These are phyloP conservation scores for Leucozona laternaria DNA, from an alignment of 2,888 invertebrate genomes.

Conservation along the genomic window DNA sequence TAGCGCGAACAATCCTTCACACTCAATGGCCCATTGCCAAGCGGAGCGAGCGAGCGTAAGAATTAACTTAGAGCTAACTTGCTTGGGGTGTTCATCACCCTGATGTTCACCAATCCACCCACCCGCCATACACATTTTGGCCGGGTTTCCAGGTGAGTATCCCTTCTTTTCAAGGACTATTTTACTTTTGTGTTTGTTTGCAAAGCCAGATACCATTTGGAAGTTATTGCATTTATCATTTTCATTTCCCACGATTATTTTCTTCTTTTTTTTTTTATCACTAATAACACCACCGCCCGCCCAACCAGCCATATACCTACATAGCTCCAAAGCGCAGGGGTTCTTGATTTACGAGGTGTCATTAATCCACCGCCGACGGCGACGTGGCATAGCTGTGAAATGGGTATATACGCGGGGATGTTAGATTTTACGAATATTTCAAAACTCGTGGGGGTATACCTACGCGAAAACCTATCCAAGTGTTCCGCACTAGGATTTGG, in stretches of 20 bases:
- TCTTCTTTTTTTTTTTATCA: conserved; percentile 27
- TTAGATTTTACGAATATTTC: conserved; percentile 40
- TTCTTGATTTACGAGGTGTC: conserved; percentile 74
- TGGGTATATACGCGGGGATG: conserved; percentile 23
- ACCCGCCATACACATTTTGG: conserved; percentile 1
- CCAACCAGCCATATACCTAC: background rate
- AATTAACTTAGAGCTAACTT: conserved; percentile 27
- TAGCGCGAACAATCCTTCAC: conserved; percentile 48
- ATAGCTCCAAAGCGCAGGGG: background rate
- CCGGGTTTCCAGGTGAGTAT: conserved; percentile 56
- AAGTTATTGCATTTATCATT: conserved; percentile 76
- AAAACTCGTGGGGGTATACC: conserved; percentile 45
- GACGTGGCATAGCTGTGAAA: conserved; percentile 37
- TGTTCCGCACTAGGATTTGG: conserved; percentile 41
- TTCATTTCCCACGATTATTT: conserved; percentile 70
- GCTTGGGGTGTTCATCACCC: background rate
- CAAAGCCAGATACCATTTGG: conserved; percentile 73
- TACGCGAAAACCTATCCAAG: background rate
- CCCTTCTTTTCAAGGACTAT: conserved; percentile 44
- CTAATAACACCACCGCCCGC: background rate
- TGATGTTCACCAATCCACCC: background rate
- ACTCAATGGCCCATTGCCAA: conserved; percentile 41
- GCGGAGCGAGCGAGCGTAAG: conserved; percentile 28
- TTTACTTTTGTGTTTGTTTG: conserved; percentile 62
- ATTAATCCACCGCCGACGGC: conserved; percentile 73